Evolutionary conservation across 2,113 vertebrate genomes (phyloP).

Genomic region (Cepphus grylle): DNA sequence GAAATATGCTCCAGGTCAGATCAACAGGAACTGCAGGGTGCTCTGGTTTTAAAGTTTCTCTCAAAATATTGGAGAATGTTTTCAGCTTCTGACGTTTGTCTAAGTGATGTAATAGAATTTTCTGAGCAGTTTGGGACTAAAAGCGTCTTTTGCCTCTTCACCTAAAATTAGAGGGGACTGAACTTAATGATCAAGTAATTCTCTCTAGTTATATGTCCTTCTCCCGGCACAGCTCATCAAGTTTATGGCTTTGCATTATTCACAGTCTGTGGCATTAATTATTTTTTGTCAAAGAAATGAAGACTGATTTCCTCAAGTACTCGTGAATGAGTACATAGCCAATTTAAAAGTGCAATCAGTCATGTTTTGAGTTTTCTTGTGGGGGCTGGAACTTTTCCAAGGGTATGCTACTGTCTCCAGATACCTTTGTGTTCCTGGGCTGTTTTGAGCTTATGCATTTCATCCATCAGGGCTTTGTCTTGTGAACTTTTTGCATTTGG

Average conservation of each 20-base stretch:
- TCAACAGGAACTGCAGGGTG: background rate
- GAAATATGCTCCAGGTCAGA: background rate
- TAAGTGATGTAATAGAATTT: background rate
- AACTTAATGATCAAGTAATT: background rate
- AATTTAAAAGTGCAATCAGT: background rate
- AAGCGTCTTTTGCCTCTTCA: background rate
- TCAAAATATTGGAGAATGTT: background rate
- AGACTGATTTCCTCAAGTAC: constrained; percentile 8
- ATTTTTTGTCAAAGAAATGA: constrained; percentile 3
- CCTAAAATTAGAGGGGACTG: background rate
- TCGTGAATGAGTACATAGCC: background rate
- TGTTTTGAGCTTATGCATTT: background rate
- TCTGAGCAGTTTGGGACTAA: background rate
- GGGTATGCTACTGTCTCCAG: background rate
- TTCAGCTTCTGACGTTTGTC: background rate
- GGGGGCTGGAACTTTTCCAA: background rate
- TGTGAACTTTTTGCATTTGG: background rate
- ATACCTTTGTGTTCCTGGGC: background rate
- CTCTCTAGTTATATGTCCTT: background rate
- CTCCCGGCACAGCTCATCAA: background rate
- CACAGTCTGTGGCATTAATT: background rate
- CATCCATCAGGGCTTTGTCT: background rate
- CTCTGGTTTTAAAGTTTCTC: background rate
- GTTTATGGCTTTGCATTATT: constrained; percentile 6
- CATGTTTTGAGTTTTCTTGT: background rate